phyloP scores from a whole-genome alignment of 1,140 invertebrate genomes.

The Thrips palmi region DNA sequence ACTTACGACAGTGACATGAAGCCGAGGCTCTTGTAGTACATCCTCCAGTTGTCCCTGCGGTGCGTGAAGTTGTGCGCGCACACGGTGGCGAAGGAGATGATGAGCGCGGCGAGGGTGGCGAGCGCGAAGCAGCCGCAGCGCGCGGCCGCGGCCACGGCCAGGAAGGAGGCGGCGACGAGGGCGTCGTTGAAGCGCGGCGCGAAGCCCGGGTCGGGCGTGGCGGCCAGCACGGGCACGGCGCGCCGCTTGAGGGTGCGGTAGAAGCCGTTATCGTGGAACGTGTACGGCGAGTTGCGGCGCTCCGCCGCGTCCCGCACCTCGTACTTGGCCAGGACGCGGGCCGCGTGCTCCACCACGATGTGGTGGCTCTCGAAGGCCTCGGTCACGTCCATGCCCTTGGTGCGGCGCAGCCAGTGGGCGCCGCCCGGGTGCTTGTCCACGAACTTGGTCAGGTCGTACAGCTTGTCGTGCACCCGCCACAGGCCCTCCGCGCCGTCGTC shows the following conservation, averaged over 20 bases:
- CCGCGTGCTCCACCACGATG: conserved; percentile 24
- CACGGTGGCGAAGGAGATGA: conserved; percentile 34
- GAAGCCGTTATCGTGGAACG: conserved; percentile 48
- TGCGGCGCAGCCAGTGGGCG: conserved; percentile 46
- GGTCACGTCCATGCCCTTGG: conserved; percentile 56
- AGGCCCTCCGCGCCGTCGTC: conserved; percentile 55
- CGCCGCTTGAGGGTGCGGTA: conserved; percentile 45
- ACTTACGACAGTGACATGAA: conserved; percentile 45
- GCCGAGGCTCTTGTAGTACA: conserved; percentile 66
- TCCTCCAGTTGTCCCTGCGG: conserved; percentile 56
- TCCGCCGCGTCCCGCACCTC: conserved; percentile 32
- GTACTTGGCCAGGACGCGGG: conserved; percentile 36
- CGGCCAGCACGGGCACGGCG: too few species aligned
- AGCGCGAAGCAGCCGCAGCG: conserved; percentile 23
- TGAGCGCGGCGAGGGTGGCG: conserved; percentile 29
- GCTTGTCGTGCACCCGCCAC: conserved; percentile 54
- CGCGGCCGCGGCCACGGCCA: conserved; percentile 30
- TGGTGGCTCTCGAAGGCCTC: conserved; percentile 53
- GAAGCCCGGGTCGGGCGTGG: too few species aligned
- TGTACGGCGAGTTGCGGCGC: conserved; percentile 40
- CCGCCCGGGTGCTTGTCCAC: conserved; percentile 59
- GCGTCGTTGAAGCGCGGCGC: conserved; percentile 24
- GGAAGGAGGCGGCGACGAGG: conserved; percentile 26
- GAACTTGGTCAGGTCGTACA: conserved; percentile 57
- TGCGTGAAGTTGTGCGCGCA: conserved; percentile 70